phyloP scores from a whole-genome alignment of 30 jellyfish, hydroid and myxozoan genomes.

The Aurelia aurita complex sp. Pacific region DNA sequence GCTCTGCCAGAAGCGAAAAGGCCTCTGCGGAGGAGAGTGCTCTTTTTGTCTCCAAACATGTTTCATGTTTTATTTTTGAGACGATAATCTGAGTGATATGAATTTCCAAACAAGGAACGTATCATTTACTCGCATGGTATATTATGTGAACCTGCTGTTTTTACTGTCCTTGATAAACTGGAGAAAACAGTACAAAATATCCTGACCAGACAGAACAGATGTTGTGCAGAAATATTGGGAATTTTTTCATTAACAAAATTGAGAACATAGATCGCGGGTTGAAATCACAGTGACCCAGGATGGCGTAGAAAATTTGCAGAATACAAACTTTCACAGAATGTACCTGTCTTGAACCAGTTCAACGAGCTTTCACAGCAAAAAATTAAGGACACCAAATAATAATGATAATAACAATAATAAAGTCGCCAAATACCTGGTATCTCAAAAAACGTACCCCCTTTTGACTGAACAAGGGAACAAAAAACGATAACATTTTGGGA shows the following conservation, averaged over 20 bases:
- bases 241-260: slow-evolving; percentile 8
- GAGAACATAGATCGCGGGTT: slow-evolving; percentile 1
- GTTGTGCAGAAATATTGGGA: slow-evolving; percentile 5
- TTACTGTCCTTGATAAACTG: background rate
- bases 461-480: too few relatives aligned
- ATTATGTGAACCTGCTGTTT: too few relatives aligned
- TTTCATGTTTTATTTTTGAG: too few relatives aligned
- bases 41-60: too few relatives aligned
- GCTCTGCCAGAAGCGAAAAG: too few relatives aligned
- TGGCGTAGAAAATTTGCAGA: slow-evolving; percentile 25
- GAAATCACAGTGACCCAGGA: slow-evolving; percentile 20
- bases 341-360: slow-evolving; percentile 27
- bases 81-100: too few relatives aligned
- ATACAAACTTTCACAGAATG: slow-evolving; percentile 11
- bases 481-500: too few relatives aligned
- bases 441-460: too few relatives aligned
- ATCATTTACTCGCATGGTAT: too few relatives aligned
- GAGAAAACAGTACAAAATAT: slow-evolving; percentile 7
- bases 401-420: background rate
- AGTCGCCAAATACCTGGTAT: slow-evolving; percentile 6
- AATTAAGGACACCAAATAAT: slow-evolving; percentile 1
- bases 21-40: too few relatives aligned
- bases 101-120: too few relatives aligned
- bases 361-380: slow-evolving; percentile 18
- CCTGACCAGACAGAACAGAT: slow-evolving; percentile 6